These are phyloP conservation scores for Calyptommatus sinebrachiatus DNA, from an alignment of 2,113 vertebrate genomes.

Conservation along the genomic window DNA sequence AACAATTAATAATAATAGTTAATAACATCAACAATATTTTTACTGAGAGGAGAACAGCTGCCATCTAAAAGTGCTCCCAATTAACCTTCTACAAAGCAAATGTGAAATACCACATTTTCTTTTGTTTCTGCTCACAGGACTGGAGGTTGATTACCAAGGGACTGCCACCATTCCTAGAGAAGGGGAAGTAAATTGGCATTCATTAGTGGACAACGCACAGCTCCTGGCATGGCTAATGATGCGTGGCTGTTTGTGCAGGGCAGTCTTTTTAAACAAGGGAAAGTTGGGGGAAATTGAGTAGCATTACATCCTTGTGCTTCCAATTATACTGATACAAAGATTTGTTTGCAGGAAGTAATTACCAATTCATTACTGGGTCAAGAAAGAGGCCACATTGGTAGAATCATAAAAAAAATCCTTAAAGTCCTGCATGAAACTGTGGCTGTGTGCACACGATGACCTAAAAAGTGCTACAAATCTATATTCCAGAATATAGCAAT, in stretches of 20 bases:
- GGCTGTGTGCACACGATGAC: too few relatives aligned
- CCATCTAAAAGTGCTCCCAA: conserved; percentile 25
- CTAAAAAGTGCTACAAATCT: too few relatives aligned
- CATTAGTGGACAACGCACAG: conserved; percentile 37
- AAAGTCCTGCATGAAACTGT: neutral
- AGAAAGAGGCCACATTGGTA: neutral
- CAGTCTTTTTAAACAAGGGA: conserved; percentile 51
- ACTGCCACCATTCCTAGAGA: conserved; percentile 26
- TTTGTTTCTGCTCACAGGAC: conserved; percentile 29
- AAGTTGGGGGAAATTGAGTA: conserved; percentile 42
- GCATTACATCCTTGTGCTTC: conserved; percentile 46
- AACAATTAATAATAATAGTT: too few relatives aligned
- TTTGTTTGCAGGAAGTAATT: conserved; percentile 5
- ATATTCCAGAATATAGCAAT: too few relatives aligned
- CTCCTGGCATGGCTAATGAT: conserved; percentile 61
- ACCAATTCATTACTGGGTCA: neutral
- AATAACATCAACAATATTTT: too few relatives aligned
- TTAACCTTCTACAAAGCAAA: conserved; percentile 26
- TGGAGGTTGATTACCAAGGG: conserved; percentile 11
- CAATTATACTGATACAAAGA: conserved; percentile 42
- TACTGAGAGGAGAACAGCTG: neutral
- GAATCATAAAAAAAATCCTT: neutral
- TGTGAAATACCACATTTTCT: conserved; percentile 14
- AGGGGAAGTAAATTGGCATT: conserved; percentile 46
- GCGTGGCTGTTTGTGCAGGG: conserved; percentile 39